Percentiles rank a stretch among this genome's conserved stretches.
phyloP scores from a whole-genome alignment of 2,888 invertebrate species.

The Acheta domesticus region DNA sequence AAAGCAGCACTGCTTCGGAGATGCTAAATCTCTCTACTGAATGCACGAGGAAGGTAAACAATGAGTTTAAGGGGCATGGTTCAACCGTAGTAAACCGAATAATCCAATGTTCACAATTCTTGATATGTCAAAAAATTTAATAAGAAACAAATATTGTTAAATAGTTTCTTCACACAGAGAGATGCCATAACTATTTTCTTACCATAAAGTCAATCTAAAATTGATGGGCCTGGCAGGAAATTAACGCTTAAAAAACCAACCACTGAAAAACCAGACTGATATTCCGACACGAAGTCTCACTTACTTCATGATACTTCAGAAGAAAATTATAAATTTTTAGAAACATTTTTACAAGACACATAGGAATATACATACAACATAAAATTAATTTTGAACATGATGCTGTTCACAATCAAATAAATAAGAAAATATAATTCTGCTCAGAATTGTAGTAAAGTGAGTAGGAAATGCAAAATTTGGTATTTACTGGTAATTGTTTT shows the following conservation, averaged over 20 bases:
- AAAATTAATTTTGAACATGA: too few relatives aligned
- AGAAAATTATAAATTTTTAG: not conserved
- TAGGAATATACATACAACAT: too few relatives aligned
- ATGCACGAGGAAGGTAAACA: too few relatives aligned
- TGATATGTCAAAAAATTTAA: too few relatives aligned
- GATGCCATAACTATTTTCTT: not conserved
- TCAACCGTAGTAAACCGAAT: too few relatives aligned
- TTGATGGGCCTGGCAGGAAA: not conserved
- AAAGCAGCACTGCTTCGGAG: too few relatives aligned
- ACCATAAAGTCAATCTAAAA: slow-evolving; percentile 9
- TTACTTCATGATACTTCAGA: not conserved
- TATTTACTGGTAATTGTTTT: not conserved
- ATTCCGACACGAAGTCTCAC: not conserved
- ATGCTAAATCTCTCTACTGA: too few relatives aligned
- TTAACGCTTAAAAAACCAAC: not conserved
- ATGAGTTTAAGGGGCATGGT: too few relatives aligned
- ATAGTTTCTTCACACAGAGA: not conserved
- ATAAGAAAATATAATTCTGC: not conserved
- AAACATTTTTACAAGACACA: not conserved
- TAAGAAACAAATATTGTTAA: too few relatives aligned
- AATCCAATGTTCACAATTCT: too few relatives aligned
- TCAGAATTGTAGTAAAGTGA: not conserved
- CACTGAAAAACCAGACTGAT: not conserved
- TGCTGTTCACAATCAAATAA: too few relatives aligned
- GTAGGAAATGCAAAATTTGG: not conserved